Evolutionary conservation across 2,113 vertebrate genomes (phyloP), one percentile per base, ranked within the genome.

Genomic region (Plotosus lineatus): DNA sequence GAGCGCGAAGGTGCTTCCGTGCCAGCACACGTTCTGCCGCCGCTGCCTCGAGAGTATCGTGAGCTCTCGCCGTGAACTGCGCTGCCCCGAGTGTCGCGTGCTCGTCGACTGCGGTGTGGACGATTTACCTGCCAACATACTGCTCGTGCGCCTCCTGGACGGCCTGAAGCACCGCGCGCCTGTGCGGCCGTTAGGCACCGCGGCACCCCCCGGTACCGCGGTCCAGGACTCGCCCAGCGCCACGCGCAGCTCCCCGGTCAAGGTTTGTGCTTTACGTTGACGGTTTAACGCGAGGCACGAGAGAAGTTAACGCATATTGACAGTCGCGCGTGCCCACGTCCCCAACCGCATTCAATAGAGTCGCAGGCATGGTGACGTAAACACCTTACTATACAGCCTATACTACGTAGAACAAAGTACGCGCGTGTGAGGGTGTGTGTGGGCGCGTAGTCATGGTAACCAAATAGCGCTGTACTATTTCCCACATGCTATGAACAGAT

Each of bases 1-100:
- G 83, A 97, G 94, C 84, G 97, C 97, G 89, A 95, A 94, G 89
- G 97, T 96, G 81, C 94, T 98, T 82, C 97, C 97, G 15, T 98
- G 97, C 88, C 97, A 98, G 92, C 97, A 98, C 92, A 98, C 97
- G 88, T 97, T 98, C 94, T 98, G 97, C 90, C 96, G 95, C 86
- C 96, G 96, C 91, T 98, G 97, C 90, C 92, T 98, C 90, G 95
- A 98, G 91, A 97, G 95, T 93, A 98, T 98, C 73, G 92, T 98
- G 86, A 94, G 95, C 92, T 97, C 97, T 81, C 92, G 96, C 81
- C 95, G 94, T 88, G 97, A 98, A 89, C 95, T 98, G 83, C 96
- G 96, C 88, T 98, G 97, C 90, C 97, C 97, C 0, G 97, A 98
- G 92, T 98, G 97, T 82, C 95, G 97, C 91, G 95, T 97, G 91